Evolutionary conservation across 2,888 invertebrate species (phyloP), one percentile per base, ranked within the genome.

Genomic region (Xestobium rufovillosum): DNA sequence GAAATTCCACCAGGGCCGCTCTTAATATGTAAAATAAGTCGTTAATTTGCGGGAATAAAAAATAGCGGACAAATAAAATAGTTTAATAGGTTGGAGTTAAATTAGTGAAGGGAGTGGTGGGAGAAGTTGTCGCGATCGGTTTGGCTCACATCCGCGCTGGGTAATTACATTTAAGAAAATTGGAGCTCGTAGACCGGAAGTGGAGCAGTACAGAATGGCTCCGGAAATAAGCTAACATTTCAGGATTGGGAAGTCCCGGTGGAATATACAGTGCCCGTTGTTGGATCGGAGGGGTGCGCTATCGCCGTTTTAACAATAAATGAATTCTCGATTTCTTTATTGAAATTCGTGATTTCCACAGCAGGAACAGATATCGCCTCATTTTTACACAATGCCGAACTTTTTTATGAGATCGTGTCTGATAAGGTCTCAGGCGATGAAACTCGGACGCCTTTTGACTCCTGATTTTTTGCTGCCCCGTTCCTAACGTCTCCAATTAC

Each of bases 101-200:
- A 51, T 51, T 49, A 50, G 47, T 43, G 36, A 40, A 45, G 39
- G 45, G 47, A 46, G 45, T 43, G 42, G 44, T 47, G 33, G 46
- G 45, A 42, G 42, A n/a, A n/a, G n/a, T 50, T 49, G 53, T 50
- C 51, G 52, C 49, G 47, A 50, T 50, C 49, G 49, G 50, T 52
- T 52, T 49, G 49, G 52, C 47, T 42, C 36, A 47, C 47, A 49
- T 47, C 47, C 51, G 41, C 39, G 19, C 23, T 37, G 32, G 42
- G 59, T 57, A 59, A 57, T 57, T 57, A 55, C 55, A 55, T 57
- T 57, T 57, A 54, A 53, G 56, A 57, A 58, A 55, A 58, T 57
- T 56, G 55, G 54, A 51, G 51, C 53, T 53, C 51, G 52, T 48
- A 46, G 44, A 47, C 47, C 49, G 52, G 53, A 53, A 52, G 50